A percentile compares a stretch with the other conserved stretches of the same genome.
phyloP scores from a whole-genome alignment of 2,888 invertebrate species.

The Boloria selene region DNA sequence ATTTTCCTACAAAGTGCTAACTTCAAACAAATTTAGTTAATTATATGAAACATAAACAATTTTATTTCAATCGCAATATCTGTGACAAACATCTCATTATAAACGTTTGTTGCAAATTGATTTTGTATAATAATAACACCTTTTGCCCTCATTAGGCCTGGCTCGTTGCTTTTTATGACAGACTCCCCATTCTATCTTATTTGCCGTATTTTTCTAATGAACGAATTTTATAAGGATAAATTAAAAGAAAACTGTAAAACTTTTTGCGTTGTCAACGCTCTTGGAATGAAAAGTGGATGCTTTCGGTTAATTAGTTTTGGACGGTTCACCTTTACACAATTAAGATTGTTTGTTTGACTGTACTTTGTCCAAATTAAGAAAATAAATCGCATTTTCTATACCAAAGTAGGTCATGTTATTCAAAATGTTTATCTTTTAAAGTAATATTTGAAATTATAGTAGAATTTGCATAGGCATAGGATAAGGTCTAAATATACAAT shows the following conservation, averaged over 20 bases:
- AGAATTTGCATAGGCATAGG: too few species aligned
- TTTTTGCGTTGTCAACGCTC: slow-evolving; percentile 39
- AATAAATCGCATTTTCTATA: slow-evolving; percentile 18
- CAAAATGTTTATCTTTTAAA: background rate
- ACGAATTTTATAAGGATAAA: slow-evolving; percentile 57
- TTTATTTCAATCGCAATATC: slow-evolving; percentile 1
- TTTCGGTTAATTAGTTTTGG: slow-evolving; percentile 64
- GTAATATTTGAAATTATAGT: background rate
- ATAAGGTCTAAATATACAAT: too few species aligned
- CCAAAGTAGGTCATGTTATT: background rate
- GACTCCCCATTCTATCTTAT: slow-evolving; percentile 34
- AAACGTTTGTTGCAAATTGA: slow-evolving; percentile 37
- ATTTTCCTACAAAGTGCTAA: too few species aligned
- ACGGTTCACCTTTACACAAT: slow-evolving; percentile 60
- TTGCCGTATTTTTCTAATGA: slow-evolving; percentile 41
- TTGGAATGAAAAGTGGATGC: slow-evolving; percentile 51
- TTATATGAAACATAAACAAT: background rate
- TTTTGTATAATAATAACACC: slow-evolving; percentile 52
- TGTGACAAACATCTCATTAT: slow-evolving; percentile 21
- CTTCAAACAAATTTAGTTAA: too few species aligned
- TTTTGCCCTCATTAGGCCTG: slow-evolving; percentile 59
- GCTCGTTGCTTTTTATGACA: slow-evolving; percentile 62
- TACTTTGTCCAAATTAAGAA: slow-evolving; percentile 36
- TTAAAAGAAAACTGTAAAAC: slow-evolving; percentile 50
- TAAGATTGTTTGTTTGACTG: slow-evolving; percentile 60